Evolutionary conservation across 2,797 vertebrate species (phyloP).

Genomic region (Hyperoplus immaculatus): DNA sequence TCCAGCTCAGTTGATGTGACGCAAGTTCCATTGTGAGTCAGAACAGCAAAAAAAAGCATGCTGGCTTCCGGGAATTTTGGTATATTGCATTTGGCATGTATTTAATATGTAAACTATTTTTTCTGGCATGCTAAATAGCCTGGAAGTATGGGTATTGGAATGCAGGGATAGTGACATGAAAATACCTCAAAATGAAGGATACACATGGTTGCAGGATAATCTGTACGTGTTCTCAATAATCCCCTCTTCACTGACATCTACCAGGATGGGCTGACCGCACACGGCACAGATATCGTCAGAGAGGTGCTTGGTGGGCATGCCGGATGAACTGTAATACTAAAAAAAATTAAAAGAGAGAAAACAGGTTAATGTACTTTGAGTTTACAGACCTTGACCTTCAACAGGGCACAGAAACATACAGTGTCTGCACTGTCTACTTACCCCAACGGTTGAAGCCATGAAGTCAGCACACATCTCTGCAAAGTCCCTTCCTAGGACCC

Average conservation of each 20-base stretch:
- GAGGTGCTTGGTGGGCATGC: conserved; percentile 99
- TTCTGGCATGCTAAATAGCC: too few species aligned
- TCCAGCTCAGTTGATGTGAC: too few species aligned
- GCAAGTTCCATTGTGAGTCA: too few species aligned
- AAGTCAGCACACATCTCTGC: conserved; percentile 99
- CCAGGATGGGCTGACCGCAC: conserved; percentile 97
- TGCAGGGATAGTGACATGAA: background rate
- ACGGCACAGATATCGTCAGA: conserved; percentile 96
- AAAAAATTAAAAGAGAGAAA: background rate
- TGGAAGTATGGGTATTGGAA: too few species aligned
- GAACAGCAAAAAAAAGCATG: too few species aligned
- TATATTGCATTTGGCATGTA: too few species aligned
- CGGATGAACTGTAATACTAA: conserved; percentile 96
- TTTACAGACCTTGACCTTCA: background rate
- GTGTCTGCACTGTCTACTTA: conserved; percentile 70
- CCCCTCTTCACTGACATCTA: conserved; percentile 97
- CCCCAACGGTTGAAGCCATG: conserved; percentile 98
- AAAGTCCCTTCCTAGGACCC: conserved; percentile 96
- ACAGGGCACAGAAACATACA: background rate
- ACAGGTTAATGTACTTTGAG: background rate
- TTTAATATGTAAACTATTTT: too few species aligned
- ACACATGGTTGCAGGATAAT: conserved; percentile 98
- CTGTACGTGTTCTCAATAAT: conserved; percentile 99
- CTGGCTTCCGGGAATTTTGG: too few species aligned
- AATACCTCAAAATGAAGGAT: conserved; percentile 84